Percentiles rank a stretch among this genome's conserved stretches.
Evolutionary conservation across 2,797 vertebrate genomes (phyloP).

Genomic region (Parauchenoglanis ngamensis): DNA sequence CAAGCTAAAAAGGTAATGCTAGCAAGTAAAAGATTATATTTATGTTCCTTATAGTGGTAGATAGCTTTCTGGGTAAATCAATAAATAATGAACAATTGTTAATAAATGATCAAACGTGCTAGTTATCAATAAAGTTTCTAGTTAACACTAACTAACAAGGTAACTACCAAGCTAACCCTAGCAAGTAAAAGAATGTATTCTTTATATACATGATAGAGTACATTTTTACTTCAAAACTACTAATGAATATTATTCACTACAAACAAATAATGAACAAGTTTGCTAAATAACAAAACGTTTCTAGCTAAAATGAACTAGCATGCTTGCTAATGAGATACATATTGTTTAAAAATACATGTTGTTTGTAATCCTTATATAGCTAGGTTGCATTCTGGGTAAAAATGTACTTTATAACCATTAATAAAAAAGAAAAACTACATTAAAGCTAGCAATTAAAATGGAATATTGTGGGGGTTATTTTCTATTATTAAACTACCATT

Average conservation of each 20-base stretch:
- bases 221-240: not conserved
- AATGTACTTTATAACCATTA: not conserved
- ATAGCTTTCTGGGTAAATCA: not conserved
- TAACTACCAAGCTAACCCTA: not conserved
- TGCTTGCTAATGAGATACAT: not conserved
- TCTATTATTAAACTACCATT: not conserved
- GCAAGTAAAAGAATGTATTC: not conserved
- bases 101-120: not conserved
- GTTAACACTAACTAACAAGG: not conserved
- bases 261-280: not conserved
- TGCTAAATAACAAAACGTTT: not conserved
- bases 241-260: not conserved
- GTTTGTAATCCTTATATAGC: not conserved
- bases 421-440: not conserved
- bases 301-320: not conserved
- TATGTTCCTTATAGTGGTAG: not conserved
- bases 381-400: not conserved
- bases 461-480: not conserved
- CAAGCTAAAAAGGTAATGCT: not conserved
- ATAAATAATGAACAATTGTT: not conserved
- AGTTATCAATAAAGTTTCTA: not conserved
- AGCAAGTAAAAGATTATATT: not conserved
- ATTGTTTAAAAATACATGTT: not conserved
- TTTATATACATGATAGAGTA: not conserved
- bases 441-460: not conserved